These are phyloP conservation scores for Varanus komodoensis DNA, from an alignment of 2,113 vertebrate species.

Conservation along the genomic window DNA sequence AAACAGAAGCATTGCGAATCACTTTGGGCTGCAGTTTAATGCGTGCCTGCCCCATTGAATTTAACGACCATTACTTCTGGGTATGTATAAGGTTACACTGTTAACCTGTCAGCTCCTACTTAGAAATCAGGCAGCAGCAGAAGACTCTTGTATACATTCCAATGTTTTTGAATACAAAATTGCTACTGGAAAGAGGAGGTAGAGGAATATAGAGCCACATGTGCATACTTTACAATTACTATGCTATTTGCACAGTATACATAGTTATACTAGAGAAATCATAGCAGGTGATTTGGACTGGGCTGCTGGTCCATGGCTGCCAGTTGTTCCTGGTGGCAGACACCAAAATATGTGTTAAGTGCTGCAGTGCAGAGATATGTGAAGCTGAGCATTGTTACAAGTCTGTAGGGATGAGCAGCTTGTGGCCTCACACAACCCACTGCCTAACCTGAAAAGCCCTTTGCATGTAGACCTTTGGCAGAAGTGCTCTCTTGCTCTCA, in stretches of 20 bases:
- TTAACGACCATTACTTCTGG: not conserved
- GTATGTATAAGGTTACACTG: not conserved
- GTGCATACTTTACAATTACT: not conserved
- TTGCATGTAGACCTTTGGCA: no score
- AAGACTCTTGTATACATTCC: not conserved
- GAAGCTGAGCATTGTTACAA: no score
- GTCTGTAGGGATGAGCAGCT: no score
- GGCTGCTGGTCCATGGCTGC: no score
- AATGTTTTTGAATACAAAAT: not conserved
- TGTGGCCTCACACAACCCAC: no score
- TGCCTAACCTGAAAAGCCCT: no score
- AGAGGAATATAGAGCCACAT: not conserved
- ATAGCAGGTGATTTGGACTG: no score
- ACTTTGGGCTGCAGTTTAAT: not conserved
- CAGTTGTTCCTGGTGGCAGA: no score
- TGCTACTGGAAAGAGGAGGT: not conserved
- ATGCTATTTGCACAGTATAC: not conserved
- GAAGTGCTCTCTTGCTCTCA: no score
- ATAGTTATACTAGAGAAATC: no score
- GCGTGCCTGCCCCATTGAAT: not conserved
- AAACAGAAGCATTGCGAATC: constrained; percentile 12
- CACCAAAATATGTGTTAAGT: no score
- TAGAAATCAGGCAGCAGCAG: not conserved
- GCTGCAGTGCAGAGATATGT: no score
- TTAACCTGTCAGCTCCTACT: not conserved